Percentiles rank a stretch among this genome's conserved stretches.
Conservation (phyloP, 1,140 invertebrate genomes). For the silkworm (Bombyx mori) region DNA sequence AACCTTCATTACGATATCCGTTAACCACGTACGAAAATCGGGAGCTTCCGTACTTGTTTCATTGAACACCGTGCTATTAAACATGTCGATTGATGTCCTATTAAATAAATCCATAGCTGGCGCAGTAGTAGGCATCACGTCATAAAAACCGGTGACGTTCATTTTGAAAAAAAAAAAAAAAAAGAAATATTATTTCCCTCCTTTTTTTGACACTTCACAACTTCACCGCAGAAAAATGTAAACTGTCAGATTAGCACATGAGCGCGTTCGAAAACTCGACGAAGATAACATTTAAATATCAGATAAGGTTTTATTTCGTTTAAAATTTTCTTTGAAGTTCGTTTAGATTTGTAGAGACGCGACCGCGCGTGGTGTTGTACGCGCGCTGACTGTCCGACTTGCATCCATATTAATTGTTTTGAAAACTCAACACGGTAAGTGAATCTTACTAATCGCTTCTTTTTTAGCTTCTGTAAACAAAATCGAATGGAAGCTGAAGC, state of each 20-base stretch:
- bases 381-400: conserved; percentile 11
- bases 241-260: conserved; percentile 14
- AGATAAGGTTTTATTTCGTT: conserved; percentile 35
- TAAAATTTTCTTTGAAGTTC: conserved; percentile 12
- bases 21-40: conserved; percentile 35
- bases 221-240: conserved; percentile 16
- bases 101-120: conserved; percentile 17
- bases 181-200: conserved; percentile 12
- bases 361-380: conserved; percentile 21
- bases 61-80: conserved; percentile 17
- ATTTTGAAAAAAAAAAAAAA: conserved; percentile 27
- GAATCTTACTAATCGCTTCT: too few species aligned
- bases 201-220: neutral
- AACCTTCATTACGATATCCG: conserved; percentile 40
- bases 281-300: conserved; percentile 35
- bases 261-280: conserved; percentile 23
- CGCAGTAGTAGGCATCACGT: conserved; percentile 11
- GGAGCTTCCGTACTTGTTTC: conserved; percentile 24
- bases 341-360: conserved; percentile 14
- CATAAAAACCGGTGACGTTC: conserved; percentile 36
- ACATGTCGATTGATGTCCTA: neutral
- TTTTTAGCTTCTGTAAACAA: too few species aligned
- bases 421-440: neutral
- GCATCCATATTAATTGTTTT: conserved; percentile 6
- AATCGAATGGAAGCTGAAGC: too few species aligned